These are phyloP conservation scores for Mellivora capensis DNA, from an alignment of 2,113 vertebrate genomes.

Conservation along the genomic window DNA sequence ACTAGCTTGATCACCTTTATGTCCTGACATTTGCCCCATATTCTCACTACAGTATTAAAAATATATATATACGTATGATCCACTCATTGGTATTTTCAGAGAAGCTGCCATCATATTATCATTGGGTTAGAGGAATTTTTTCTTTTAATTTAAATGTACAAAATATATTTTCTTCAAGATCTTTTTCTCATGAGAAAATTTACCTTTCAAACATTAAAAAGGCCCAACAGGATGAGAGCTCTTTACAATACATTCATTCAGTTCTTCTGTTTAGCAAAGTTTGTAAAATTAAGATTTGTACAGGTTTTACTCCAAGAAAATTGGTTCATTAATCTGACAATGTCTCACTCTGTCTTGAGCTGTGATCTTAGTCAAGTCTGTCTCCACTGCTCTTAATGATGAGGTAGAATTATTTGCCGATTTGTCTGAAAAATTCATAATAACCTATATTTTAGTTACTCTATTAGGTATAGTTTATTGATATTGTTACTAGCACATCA, in stretches of 20 bases:
- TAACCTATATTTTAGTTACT: background rate
- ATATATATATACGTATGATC: background rate
- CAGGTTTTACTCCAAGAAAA: background rate
- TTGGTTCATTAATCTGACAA: background rate
- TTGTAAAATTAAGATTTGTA: background rate
- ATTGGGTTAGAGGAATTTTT: background rate
- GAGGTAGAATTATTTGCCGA: background rate
- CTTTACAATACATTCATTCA: background rate
- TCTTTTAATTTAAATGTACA: slow-evolving; percentile 21
- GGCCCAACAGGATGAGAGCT: background rate
- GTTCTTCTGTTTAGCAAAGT: background rate
- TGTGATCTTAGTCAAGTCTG: background rate
- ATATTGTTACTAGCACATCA: background rate
- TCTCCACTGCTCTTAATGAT: background rate
- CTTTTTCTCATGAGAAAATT: background rate
- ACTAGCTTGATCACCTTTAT: background rate
- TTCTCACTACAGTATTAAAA: background rate
- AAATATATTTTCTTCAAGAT: background rate
- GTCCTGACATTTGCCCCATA: background rate
- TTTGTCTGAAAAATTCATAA: background rate
- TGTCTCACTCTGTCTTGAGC: background rate
- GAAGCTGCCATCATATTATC: background rate
- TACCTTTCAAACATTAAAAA: background rate
- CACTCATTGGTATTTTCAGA: background rate
- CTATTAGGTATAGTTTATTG: background rate